Conservation (phyloP, 2,113 vertebrate species). For the Mormyrus iriodes region DNA sequence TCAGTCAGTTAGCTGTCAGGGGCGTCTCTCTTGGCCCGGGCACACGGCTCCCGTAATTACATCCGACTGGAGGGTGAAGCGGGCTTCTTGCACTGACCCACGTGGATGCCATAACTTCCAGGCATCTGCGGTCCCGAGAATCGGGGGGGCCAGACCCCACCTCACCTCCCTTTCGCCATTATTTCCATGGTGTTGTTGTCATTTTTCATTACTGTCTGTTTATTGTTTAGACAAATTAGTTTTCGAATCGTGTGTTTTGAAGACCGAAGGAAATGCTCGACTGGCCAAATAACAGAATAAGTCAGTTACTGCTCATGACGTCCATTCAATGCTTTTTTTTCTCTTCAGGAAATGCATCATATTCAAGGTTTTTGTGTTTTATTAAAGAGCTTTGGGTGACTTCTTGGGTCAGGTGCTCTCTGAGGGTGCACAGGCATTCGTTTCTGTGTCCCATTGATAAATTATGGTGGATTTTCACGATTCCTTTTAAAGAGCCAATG, state of each 20-base stretch:
- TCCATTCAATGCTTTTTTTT: neutral
- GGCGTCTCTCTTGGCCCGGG: constrained; percentile 80
- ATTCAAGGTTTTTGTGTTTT: neutral
- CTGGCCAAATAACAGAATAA: neutral
- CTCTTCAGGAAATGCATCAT: neutral
- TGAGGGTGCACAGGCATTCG: neutral
- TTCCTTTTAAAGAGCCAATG: neutral
- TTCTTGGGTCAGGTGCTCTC: neutral
- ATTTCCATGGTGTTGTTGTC: neutral
- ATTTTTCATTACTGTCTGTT: constrained; percentile 4
- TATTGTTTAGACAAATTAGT: neutral
- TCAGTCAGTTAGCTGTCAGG: constrained; percentile 93
- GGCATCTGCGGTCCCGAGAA: constrained; percentile 79
- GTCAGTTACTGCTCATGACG: neutral
- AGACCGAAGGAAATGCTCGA: neutral
- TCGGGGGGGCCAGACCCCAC: constrained; percentile 11
- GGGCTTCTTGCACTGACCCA: constrained; percentile 98
- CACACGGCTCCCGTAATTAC: constrained; percentile 92
- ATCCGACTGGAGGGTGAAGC: constrained; percentile 95
- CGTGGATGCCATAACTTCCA: constrained; percentile 96
- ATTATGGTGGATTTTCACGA: neutral
- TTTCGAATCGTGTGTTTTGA: neutral
- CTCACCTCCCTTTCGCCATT: constrained; percentile 28
- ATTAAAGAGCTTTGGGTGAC: neutral
- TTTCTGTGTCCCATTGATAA: neutral